Conservation (phyloP, 2,113 vertebrate species). For the Melospiza georgiana region DNA sequence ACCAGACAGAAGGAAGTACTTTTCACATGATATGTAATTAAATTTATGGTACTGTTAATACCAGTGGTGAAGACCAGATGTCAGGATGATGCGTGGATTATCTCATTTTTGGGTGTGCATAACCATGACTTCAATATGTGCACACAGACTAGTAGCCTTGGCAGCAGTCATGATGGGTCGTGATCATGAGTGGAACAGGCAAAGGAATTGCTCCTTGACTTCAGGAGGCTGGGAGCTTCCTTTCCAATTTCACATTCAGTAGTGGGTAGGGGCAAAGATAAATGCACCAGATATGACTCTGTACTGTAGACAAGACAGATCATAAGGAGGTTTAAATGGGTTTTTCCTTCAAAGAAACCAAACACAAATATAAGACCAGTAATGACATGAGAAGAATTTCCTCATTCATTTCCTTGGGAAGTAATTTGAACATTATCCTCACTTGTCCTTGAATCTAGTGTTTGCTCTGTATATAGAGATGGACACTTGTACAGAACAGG, state of each 20-base stretch:
- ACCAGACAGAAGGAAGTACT: not conserved
- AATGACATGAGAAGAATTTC: constrained; percentile 50
- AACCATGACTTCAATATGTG: accelerated
- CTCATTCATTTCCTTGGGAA: constrained; percentile 58
- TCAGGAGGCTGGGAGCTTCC: not conserved
- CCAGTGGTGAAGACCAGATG: not conserved
- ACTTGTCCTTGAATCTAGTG: constrained; percentile 53
- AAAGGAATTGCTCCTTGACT: not conserved
- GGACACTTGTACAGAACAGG: constrained; percentile 40
- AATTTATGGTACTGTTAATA: not conserved
- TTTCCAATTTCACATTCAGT: not conserved
- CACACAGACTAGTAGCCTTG: not conserved
- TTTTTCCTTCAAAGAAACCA: not conserved
- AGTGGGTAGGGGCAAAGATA: not conserved
- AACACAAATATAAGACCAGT: not conserved
- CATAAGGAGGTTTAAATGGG: not conserved
- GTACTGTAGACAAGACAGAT: not conserved
- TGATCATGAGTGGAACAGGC: not conserved
- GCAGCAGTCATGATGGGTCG: accelerated
- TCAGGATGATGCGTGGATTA: not conserved
- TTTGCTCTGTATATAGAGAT: constrained; percentile 61
- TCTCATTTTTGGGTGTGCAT: not conserved
- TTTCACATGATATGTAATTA: not conserved
- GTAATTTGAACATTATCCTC: constrained; percentile 66
- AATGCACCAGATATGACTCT: not conserved